A percentile compares a stretch with the other conserved stretches of the same genome.
Conservation (phyloP, 2,113 vertebrate genomes). For the Protomyctophum bolini region DNA sequence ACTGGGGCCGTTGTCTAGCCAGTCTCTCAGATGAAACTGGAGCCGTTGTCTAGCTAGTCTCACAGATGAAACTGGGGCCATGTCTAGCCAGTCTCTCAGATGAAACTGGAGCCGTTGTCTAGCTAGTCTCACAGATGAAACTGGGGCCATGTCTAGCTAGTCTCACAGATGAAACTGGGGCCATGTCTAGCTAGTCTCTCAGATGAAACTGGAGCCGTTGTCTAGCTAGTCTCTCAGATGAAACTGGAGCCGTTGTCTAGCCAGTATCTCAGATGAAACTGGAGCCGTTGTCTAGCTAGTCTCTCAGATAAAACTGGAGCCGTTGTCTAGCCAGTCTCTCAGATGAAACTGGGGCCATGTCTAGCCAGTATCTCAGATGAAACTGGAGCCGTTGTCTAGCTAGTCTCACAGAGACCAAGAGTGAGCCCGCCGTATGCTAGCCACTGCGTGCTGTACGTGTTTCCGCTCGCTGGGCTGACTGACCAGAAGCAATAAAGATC, state of each 20-base stretch:
- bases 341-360: no score
- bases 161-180: slow-evolving; percentile 88
- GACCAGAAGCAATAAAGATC: slow-evolving; percentile 94
- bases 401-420: slow-evolving; percentile 99
- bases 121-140: slow-evolving; percentile 95
- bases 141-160: slow-evolving; percentile 74
- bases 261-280: no score
- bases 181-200: slow-evolving; percentile 90
- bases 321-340: no score
- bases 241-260: no score
- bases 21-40: slow-evolving; percentile 89
- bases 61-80: slow-evolving; percentile 81
- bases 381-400: slow-evolving; percentile 51
- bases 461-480: slow-evolving; percentile 87
- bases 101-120: no score
- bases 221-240: no score
- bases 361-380: no score
- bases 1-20: slow-evolving; percentile 96
- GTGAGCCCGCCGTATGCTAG: slow-evolving; percentile 88
- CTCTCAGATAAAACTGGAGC: no score
- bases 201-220: slow-evolving; percentile 79
- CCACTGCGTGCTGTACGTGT: slow-evolving; percentile 83
- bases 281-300: no score
- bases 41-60: slow-evolving; percentile 84
- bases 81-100: slow-evolving; percentile 95